Conservation (phyloP, 2,797 vertebrate genomes). For the Neoniphon sammara region DNA sequence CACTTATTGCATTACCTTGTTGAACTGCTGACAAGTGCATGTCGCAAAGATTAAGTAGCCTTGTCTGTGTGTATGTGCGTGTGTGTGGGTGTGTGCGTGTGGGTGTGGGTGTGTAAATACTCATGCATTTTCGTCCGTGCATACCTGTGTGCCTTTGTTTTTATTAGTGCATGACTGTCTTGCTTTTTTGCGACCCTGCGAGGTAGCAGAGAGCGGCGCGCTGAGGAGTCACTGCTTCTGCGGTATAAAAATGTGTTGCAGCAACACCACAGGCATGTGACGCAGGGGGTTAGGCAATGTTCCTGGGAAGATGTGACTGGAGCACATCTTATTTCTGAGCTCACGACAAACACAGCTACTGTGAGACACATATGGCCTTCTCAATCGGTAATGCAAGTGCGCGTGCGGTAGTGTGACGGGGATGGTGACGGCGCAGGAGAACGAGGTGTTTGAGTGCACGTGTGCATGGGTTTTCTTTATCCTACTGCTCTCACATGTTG, state of each 20-base stretch:
- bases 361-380: constrained; percentile 21
- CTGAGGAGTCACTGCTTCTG: neutral
- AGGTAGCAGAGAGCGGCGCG: constrained; percentile 11
- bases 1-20: constrained; percentile 15
- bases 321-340: neutral
- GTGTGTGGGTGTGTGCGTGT: neutral
- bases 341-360: neutral
- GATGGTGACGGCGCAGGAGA: neutral
- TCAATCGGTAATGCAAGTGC: constrained; percentile 25
- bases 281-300: neutral
- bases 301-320: neutral
- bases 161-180: constrained; percentile 1
- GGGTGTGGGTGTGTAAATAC: neutral
- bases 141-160: constrained; percentile 11
- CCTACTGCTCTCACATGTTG: neutral
- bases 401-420: neutral
- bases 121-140: neutral
- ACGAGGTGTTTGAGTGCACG: neutral
- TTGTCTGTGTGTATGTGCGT: neutral
- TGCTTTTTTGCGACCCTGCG: neutral
- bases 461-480: neutral
- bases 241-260: neutral
- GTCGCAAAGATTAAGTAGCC: neutral
- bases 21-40: constrained; percentile 31
- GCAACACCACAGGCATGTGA: constrained; percentile 12